A percentile compares a stretch with the other conserved stretches of the same genome.
Evolutionary conservation across 2,888 invertebrate genomes (phyloP).

Genomic region (Polyommatus iphigenia): DNA sequence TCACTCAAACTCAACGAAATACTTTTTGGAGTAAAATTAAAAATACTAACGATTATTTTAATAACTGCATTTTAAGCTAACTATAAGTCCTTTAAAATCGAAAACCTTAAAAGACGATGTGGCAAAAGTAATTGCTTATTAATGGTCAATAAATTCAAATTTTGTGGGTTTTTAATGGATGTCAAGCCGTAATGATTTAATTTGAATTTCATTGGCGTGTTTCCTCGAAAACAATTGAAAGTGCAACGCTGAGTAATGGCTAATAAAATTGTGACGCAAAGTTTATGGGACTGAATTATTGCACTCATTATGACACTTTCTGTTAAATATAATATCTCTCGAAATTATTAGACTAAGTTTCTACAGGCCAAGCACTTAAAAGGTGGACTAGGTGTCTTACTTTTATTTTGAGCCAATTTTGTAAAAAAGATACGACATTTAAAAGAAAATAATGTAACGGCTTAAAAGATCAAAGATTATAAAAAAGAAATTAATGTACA

Average conservation of each 20-base stretch:
- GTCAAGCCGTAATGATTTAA: conserved; percentile 39
- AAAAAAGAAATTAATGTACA: neutral
- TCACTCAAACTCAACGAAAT: neutral
- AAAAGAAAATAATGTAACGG: neutral
- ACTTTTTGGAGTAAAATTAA: neutral
- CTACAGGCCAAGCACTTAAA: neutral
- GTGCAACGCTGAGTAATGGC: conserved; percentile 17
- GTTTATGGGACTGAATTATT: neutral
- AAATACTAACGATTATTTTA: neutral
- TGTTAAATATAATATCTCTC: neutral
- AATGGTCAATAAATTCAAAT: conserved; percentile 21
- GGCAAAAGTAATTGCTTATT: neutral
- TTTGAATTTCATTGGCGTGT: conserved; percentile 21
- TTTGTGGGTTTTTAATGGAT: conserved; percentile 46
- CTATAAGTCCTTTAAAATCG: neutral
- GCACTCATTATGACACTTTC: neutral
- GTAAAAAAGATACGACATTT: neutral
- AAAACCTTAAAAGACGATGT: neutral
- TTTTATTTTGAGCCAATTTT: neutral
- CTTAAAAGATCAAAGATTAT: neutral
- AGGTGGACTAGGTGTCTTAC: neutral
- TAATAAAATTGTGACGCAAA: conserved; percentile 10
- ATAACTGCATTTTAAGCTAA: neutral
- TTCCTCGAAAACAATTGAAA: conserved; percentile 25
- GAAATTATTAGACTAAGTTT: neutral